Base-by-base conservation (phyloP, 2,113 vertebrate species). In the Saimiri boliviensis region DNA sequence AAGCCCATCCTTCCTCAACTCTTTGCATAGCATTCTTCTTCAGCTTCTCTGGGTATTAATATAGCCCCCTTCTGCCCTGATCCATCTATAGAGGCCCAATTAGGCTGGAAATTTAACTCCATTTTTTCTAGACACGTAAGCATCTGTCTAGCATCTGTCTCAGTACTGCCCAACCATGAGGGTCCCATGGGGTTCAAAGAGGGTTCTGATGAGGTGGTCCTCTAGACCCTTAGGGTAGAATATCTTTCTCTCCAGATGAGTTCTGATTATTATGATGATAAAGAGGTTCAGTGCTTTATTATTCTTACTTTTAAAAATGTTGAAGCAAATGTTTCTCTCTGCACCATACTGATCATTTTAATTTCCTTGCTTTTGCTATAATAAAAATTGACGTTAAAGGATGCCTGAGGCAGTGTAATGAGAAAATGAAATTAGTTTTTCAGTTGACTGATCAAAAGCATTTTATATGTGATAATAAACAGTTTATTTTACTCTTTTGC, bases 361-460 rank as follows among this genome's bases (percentile, higher is more conserved):
- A 99, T 99, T 99, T 99, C 98, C 98, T 97, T 99, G 99, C 99
- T 99, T 99, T 99, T 98, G 98, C 99, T 99, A 99, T 99, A 99
- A 99, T 99, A 99, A 99, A 99, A 99, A 99, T 99, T 99, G 99
- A 99, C 97, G 98, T 99, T 99, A 99, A 99, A 99, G 98, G 98
- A 99, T 99, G 99, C 99, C 99, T 79, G 97, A 98, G 99, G 99
- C 99, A 99, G 97, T 98, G 98, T 99, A 99, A 99, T 99, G 99
- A 99, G 99, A 99, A 99, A 99, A 99, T 99, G 99, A 99, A 99
- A 99, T 99, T 99, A 99, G 99, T 99, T 99, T 99, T 99, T 99
- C 99, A 99, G 99, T 99, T 99, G 99, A 99, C 99, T 99, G 99
- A 99, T 99, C 99, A 99, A 99, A 99, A 99, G 99, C 99, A 99